These are phyloP conservation scores for Serranus cabrilla DNA, from an alignment of 2,797 vertebrate species.

Conservation along the genomic window DNA sequence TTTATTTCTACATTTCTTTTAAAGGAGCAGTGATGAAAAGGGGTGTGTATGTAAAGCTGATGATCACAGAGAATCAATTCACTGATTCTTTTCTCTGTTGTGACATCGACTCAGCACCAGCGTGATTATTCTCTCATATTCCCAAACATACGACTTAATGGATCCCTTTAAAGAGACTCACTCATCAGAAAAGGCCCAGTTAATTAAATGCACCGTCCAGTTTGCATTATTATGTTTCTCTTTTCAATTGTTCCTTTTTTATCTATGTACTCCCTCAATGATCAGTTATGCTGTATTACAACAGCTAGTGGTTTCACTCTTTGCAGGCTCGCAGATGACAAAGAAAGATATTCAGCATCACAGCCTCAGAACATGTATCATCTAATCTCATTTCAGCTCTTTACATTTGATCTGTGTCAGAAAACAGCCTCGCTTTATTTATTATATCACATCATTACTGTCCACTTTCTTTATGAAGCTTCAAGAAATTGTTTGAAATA, in stretches of 20 bases:
- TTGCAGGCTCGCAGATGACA: background rate
- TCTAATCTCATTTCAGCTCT: background rate
- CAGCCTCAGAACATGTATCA: background rate
- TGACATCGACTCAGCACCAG: conserved; percentile 35
- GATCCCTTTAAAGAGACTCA: conserved; percentile 40
- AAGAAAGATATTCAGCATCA: background rate
- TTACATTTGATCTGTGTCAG: background rate
- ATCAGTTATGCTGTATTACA: background rate
- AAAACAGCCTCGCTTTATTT: background rate
- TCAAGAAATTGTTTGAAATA: no score
- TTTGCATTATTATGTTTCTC: conserved; percentile 15
- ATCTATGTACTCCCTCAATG: background rate
- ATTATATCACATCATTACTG: background rate
- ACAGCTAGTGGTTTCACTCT: background rate
- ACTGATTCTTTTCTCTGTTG: background rate
- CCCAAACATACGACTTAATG: conserved; percentile 34
- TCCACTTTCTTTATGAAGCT: no score
- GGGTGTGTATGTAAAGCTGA: background rate
- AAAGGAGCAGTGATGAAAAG: background rate
- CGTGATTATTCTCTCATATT: conserved; percentile 8
- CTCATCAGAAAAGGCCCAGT: conserved; percentile 12
- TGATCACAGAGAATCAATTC: conserved; percentile 31
- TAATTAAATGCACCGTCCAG: conserved; percentile 17
- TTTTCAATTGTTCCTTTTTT: background rate
- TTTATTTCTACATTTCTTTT: background rate